Base-by-base conservation (phyloP, 2,888 invertebrate species). In the Selenia dentaria region DNA sequence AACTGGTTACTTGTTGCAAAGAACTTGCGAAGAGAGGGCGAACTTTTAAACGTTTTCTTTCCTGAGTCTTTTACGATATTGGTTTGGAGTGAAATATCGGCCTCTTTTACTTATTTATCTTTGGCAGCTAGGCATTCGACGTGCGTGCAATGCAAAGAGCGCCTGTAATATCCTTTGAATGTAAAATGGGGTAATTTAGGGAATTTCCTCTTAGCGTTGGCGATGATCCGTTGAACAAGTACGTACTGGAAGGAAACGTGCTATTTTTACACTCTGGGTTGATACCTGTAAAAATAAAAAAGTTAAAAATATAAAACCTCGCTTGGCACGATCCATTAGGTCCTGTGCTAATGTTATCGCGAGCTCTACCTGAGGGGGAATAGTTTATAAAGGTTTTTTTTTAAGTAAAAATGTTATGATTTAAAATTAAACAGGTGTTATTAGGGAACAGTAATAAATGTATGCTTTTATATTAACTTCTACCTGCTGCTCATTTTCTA, bases 81-180 rank as follows among this genome's bases (percentile, higher is more conserved):
- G 83, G 80, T 73, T 77, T 59, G 59, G 77, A 82, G 79, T 83
- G 79, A 83, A 83, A 81, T 81, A 83, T 80, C 71, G 75, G 62
- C 64, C 57, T 70, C 62, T 67, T 72, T 76, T 75, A 79, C 83
- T 79, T 83, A 83, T 83, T 83, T 83, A 83, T 83, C 79, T 79
- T 65, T 64, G 64, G 67, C 69, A 72, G 70, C 67, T 65, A 75
- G 67, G 70, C 67, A 64, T 63, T 46, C 57, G 67, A 83, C 83
- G 83, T 83, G 83, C 71, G 69, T 64, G 70, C 66, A 79, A 79
- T 83, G 73, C 67, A 67, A 79, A 80, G 55, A 48, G 47, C 59
- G 62, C 45, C 47, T 45, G 62, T 64, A 67, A 66, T 74, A 76
- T 66, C 62, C 52, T 54, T 55, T 57, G 68, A 72, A 79, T 79